Base-by-base conservation (phyloP, 2,113 vertebrate genomes). In the Pelecanus crispus region DNA sequence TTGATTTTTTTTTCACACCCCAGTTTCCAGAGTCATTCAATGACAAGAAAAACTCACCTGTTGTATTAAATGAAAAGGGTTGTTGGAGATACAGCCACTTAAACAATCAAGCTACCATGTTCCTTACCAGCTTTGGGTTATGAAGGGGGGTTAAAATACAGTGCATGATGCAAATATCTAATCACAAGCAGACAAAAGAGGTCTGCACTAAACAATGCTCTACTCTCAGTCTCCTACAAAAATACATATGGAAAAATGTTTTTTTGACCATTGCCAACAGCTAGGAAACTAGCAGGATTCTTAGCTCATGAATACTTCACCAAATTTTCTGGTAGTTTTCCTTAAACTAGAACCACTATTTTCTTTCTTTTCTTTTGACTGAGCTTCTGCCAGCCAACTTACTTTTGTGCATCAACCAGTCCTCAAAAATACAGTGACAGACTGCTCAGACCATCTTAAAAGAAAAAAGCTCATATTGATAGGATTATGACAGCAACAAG, bases 401-500 rank as follows among this genome's bases (percentile, higher is more conserved):
- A 92, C 49, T 86, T 96, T 49, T 82, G 67, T 82, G 81, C 79
- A 88, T 68, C 88, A 92, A 88, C 63, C 79, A 92, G 58, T 84
- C 9, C 62, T 94, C 53, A 44, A 82, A 95, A 87, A 95, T 38
- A 90, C 70, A 91, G 87, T 73, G 88, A 94, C 94, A 95, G 90
- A 90, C 95, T 92, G 92, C 85, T 91, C 70, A 94, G 94, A 93
- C 87, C 79, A 82, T 91, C 74, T 86, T 80, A 96, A 62, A 96
- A 81, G 84, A 79, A 91, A 93, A 91, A 95, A 59, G 5, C 59
- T 91, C 1, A 1, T 84, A 80, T 92, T 96, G 95, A 92, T 94
- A 92, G 68, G 59, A 92, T 93, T 94, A 77, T 95, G 96, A 97
- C 95, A 97, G 94, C 72, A 89, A 95, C 89, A 94, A 90, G 81